Percentiles rank a stretch among this genome's conserved stretches.
These are phyloP conservation scores for Trichogramma pretiosum DNA, from an alignment of 1,140 invertebrate species.

Conservation along the genomic window DNA sequence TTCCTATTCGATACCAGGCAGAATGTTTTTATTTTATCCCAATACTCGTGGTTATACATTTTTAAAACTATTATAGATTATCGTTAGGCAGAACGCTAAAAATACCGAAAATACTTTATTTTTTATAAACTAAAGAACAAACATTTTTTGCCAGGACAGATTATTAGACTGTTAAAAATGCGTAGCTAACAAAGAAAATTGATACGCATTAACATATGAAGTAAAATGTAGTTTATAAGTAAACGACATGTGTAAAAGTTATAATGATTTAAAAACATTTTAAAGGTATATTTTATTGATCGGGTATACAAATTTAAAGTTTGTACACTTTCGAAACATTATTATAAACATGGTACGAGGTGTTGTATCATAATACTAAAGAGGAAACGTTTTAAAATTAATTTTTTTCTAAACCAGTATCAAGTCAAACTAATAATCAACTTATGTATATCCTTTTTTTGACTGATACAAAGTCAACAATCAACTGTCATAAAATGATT, in stretches of 20 bases:
- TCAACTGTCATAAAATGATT: neutral
- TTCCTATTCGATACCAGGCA: constrained; percentile 1
- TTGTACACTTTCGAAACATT: constrained; percentile 13
- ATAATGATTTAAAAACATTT: constrained; percentile 14
- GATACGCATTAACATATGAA: constrained; percentile 15
- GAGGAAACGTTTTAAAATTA: constrained; percentile 11
- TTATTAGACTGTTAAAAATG: constrained; percentile 16
- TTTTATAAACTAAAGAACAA: neutral
- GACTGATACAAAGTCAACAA: neutral
- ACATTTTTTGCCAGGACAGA: constrained; percentile 16
- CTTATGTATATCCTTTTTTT: neutral
- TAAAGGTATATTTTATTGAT: constrained; percentile 14
- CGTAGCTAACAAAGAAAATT: constrained; percentile 9
- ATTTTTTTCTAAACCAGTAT: constrained; percentile 11
- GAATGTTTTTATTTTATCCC: constrained; percentile 16
- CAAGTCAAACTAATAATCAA: constrained; percentile 11
- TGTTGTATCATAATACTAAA: too few species aligned
- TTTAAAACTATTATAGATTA: neutral
- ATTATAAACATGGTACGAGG: constrained; percentile 11
- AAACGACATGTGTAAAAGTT: constrained; percentile 18
- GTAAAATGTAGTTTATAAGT: constrained; percentile 12
- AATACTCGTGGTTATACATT: constrained; percentile 1
- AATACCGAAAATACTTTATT: neutral
- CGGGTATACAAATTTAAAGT: constrained; percentile 10
- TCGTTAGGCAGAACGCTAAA: too few species aligned